Conservation (phyloP, 2,113 vertebrate genomes). For the Phaetusa simplex region DNA sequence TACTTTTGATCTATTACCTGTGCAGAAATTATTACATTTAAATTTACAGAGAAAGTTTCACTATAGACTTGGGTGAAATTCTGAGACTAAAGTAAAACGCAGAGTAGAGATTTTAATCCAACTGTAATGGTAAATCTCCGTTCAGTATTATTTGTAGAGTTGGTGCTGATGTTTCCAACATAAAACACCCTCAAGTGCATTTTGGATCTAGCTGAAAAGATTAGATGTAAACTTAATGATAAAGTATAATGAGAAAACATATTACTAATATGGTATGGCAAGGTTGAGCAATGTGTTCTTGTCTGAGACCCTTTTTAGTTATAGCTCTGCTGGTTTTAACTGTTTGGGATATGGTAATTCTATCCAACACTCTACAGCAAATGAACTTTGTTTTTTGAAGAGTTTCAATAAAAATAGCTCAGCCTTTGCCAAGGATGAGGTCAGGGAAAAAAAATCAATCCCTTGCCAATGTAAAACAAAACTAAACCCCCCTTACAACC, state of each 20-base stretch:
- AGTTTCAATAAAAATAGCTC: conserved; percentile 1
- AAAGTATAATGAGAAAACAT: not conserved
- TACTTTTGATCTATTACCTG: not conserved
- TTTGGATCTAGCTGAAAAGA: not conserved
- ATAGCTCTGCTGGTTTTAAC: not conserved
- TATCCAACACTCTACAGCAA: not conserved
- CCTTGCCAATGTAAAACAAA: not conserved
- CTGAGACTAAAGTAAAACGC: not conserved
- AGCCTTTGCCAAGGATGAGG: conserved; percentile 2
- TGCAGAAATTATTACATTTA: not conserved
- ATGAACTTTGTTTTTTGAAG: not conserved
- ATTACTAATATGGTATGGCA: not conserved
- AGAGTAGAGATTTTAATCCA: not conserved
- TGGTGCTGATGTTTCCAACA: not conserved
- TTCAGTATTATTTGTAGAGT: not conserved
- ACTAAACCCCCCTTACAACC: not conserved
- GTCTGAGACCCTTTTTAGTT: not conserved
- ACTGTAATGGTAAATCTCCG: not conserved
- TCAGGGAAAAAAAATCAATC: not conserved
- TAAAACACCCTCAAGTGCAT: not conserved
- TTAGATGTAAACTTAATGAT: not conserved
- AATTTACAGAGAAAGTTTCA: not conserved
- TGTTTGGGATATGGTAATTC: not conserved
- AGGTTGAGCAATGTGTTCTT: not conserved
- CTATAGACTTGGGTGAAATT: not conserved